Evolutionary conservation across 92 coral and sea anemone genomes (phyloP).

Genomic region (Palythoa grandiflora): DNA sequence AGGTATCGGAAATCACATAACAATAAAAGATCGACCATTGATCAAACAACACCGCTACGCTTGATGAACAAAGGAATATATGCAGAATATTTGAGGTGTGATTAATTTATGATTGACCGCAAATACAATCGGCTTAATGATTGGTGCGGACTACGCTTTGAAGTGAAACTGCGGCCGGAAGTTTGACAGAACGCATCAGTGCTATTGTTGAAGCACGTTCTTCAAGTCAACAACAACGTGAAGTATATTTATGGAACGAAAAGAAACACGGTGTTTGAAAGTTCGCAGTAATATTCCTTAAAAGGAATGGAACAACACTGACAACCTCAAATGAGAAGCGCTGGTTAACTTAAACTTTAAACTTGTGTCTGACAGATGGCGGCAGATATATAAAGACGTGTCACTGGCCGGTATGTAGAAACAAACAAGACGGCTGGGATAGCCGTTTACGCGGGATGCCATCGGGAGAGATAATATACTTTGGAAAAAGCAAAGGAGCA

Average conservation of each 20-base stretch:
- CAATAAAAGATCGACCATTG: too few species aligned
- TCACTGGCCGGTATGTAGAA: conserved; percentile 14
- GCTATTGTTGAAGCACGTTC: conserved; percentile 27
- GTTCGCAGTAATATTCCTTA: conserved; percentile 7
- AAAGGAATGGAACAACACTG: not conserved
- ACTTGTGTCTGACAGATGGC: too few species aligned
- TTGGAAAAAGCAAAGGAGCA: too few species aligned
- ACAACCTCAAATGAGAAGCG: conserved; percentile 16
- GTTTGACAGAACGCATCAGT: not conserved
- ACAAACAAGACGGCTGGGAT: too few species aligned
- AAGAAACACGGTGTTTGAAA: conserved; percentile 35
- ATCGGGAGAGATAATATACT: too few species aligned
- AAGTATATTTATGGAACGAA: conserved; percentile 15
- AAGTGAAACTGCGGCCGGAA: conserved; percentile 33
- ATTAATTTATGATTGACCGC: conserved; percentile 25
- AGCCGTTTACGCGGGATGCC: too few species aligned
- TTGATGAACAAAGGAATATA: not conserved
- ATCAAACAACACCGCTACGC: too few species aligned
- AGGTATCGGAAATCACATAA: too few species aligned
- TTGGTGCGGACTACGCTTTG: conserved; percentile 22
- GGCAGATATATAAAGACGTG: not conserved
- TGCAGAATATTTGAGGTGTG: conserved; percentile 22
- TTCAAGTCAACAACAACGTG: not conserved
- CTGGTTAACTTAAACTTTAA: not conserved
- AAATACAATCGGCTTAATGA: conserved; percentile 13